phyloP scores from a whole-genome alignment of 2,888 invertebrate species.

The Uropetala carovei region DNA sequence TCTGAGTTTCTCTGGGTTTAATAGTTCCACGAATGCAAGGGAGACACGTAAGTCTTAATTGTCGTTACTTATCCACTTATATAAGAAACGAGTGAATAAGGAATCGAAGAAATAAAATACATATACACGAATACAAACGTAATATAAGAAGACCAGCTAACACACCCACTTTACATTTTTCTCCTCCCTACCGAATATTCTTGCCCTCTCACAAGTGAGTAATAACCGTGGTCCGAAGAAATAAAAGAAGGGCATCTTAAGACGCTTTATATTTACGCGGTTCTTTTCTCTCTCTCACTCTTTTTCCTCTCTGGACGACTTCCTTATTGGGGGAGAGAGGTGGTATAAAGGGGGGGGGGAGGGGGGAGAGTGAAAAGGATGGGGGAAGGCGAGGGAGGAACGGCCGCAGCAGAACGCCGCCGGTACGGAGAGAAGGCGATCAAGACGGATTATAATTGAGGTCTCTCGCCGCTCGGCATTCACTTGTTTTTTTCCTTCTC shows the following conservation, averaged over 20 bases:
- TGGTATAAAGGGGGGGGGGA: background rate
- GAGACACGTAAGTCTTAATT: too few relatives aligned
- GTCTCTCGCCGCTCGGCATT: conserved; percentile 16
- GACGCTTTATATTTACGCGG: conserved; percentile 24
- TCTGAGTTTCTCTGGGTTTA: too few relatives aligned
- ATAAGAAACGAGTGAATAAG: too few relatives aligned
- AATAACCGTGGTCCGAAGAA: background rate
- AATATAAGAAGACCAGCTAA: too few relatives aligned
- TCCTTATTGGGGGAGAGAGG: background rate
- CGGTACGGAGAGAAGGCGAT: conserved; percentile 3
- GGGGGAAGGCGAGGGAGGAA: background rate
- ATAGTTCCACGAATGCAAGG: too few relatives aligned
- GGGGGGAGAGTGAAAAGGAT: background rate
- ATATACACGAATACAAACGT: too few relatives aligned
- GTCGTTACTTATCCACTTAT: too few relatives aligned
- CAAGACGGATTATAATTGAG: conserved; percentile 53
- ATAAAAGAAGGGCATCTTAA: background rate
- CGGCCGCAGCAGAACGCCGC: background rate
- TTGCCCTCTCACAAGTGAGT: background rate
- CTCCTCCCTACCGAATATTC: background rate
- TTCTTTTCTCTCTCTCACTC: background rate
- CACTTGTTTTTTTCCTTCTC: background rate
- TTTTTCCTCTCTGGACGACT: background rate
- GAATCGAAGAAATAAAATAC: too few relatives aligned
- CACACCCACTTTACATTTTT: background rate